Evolutionary conservation across 2,797 vertebrate genomes (phyloP), one percentile per base, ranked within the genome.

Genomic region (Semaprochilodus insignis): DNA sequence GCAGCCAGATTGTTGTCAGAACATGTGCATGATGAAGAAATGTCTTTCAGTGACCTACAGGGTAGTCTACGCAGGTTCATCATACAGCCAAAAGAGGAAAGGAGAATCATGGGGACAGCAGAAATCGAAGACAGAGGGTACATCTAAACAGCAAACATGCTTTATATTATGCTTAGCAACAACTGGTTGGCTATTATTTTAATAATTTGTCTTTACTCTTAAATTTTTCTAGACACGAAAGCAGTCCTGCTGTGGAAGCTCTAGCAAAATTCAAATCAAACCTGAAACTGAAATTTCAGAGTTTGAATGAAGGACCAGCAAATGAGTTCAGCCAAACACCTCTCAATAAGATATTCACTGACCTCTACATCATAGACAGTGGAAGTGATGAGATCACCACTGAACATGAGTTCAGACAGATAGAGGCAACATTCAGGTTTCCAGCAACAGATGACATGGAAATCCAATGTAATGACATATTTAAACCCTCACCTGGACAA

Each of bases 371-470:
- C 21, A 62, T 8, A 11, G 59, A 62, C 5, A 19, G 23, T 25
- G 59, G 59, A 10, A 62, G 21, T 62, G 59, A 27, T 44, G 14
- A 67, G 34, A 8, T 34, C 19, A 40, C 1, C 17, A 67, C 27
- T 27, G 65, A 67, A 36, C 65, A 67, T 67, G 65, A 67, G 65
- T 36, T 40, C 13, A 19, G 16, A 34, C 65, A 67, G 65, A 67
- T 67, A 40, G 65, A 67, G 31, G 17, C 34, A 40, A 17, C 6
- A 7, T 67, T 31, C 31, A 67, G 34, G 17, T 4, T 25, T 10
- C 65, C 7, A 40, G 17, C 31, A 67, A 34, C 17, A 67, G 27
- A 36, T 7, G 27, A 17, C 15, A 67, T 36, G 17, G 8, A 36
- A 67, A 36, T 67, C 44, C 8, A 48, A 48, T 48, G 44, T 10